phyloP scores from a whole-genome alignment of 1,140 invertebrate genomes.

The Drosophila malerkotliana region DNA sequence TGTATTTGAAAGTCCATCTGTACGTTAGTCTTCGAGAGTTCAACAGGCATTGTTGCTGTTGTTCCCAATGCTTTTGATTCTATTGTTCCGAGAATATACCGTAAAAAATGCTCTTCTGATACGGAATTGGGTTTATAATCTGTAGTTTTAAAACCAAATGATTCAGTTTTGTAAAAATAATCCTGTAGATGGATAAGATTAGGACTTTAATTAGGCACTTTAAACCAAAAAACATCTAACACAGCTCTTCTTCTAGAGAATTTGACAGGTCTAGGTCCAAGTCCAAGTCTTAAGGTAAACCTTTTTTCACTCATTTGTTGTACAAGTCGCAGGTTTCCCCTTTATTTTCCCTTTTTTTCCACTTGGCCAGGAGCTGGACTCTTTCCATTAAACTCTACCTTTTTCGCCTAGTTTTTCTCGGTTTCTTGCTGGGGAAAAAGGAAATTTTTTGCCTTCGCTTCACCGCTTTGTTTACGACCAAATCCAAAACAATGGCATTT shows the following conservation, averaged over 20 bases:
- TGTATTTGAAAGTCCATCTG: conserved; percentile 18
- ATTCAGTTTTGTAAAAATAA: not conserved
- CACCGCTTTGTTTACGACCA: conserved; percentile 71
- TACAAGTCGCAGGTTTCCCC: conserved; percentile 17
- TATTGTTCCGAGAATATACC: conserved; percentile 37
- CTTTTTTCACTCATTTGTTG: conserved; percentile 37
- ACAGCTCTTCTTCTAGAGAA: not conserved
- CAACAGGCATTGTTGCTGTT: conserved; percentile 24
- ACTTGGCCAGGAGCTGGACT: conserved; percentile 16
- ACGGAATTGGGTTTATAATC: not conserved
- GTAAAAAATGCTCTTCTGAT: conserved; percentile 1
- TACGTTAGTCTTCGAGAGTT: conserved; percentile 34
- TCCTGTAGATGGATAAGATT: not conserved
- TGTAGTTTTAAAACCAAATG: not conserved
- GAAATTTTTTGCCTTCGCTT: conserved; percentile 34
- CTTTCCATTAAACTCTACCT: conserved; percentile 34
- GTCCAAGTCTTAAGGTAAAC: conserved; percentile 13
- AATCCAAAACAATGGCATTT: conserved; percentile 77
- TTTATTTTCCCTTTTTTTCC: conserved; percentile 11
- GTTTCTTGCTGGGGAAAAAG: not conserved
- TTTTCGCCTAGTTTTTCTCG: conserved; percentile 54
- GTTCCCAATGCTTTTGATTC: conserved; percentile 17
- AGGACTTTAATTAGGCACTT: not conserved
- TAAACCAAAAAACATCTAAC: not conserved
- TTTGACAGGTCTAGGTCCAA: conserved; percentile 10